phyloP scores from a whole-genome alignment of 1,140 invertebrate species.

The Periplaneta americana region DNA sequence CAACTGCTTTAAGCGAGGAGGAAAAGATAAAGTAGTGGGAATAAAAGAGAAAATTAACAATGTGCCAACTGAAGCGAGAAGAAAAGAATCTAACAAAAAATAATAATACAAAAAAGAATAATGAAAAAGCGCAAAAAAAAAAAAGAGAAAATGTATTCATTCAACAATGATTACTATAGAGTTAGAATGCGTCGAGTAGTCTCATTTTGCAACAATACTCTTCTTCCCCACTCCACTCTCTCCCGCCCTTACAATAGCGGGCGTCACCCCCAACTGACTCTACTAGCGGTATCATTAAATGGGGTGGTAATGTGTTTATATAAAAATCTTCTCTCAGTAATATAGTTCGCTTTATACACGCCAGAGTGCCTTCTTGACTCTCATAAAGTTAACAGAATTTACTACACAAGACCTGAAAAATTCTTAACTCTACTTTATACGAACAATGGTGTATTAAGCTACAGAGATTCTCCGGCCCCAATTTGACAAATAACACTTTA shows the following conservation, averaged over 20 bases:
- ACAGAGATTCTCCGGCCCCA: too few species aligned
- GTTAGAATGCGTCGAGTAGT: too few species aligned
- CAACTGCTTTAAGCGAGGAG: too few species aligned
- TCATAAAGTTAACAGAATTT: background rate
- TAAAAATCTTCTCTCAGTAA: background rate
- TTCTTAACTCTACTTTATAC: background rate
- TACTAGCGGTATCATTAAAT: background rate
- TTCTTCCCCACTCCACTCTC: background rate
- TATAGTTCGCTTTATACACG: background rate
- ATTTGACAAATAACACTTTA: too few species aligned
- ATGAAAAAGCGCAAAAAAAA: background rate
- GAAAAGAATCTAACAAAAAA: background rate
- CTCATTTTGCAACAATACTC: background rate
- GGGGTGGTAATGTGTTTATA: background rate
- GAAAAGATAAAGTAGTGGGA: background rate
- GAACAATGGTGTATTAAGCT: too few species aligned
- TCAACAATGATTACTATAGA: background rate
- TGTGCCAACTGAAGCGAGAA: background rate
- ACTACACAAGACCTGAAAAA: background rate
- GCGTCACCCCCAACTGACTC: background rate
- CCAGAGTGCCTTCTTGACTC: background rate
- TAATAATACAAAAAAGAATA: background rate
- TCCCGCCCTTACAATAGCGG: background rate
- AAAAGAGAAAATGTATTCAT: background rate
- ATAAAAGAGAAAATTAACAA: background rate